Evolutionary conservation across 2,888 invertebrate species (phyloP).

Genomic region (Yponomeuta plumbellus): DNA sequence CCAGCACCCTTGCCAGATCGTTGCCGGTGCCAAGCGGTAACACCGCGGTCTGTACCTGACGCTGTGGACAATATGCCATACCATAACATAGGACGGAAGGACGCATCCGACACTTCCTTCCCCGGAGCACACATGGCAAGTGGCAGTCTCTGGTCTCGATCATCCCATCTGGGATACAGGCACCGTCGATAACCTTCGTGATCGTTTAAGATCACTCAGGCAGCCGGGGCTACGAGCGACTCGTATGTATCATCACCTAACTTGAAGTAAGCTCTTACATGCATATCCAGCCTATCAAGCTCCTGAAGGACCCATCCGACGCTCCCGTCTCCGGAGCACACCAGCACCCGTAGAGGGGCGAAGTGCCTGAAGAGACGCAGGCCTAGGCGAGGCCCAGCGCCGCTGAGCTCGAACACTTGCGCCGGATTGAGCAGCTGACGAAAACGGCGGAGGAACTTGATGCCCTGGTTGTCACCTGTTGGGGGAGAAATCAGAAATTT

Average conservation of each 20-base stretch:
- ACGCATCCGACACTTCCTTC: too few relatives aligned
- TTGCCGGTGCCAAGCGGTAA: slow-evolving; percentile 97
- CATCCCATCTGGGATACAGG: too few relatives aligned
- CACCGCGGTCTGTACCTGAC: slow-evolving; percentile 95
- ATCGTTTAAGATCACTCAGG: too few relatives aligned
- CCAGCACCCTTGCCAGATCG: slow-evolving; percentile 94
- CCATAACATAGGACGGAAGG: too few relatives aligned
- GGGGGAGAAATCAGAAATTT: too few relatives aligned
- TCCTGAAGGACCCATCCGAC: slow-evolving; percentile 99
- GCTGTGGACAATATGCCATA: slow-evolving; percentile 62
- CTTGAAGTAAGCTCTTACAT: slow-evolving; percentile 78
- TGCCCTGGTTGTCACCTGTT: slow-evolving; percentile 96
- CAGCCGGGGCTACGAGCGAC: too few relatives aligned
- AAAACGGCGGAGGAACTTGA: slow-evolving; percentile 95
- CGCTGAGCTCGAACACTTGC: slow-evolving; percentile 97
- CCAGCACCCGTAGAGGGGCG: slow-evolving; percentile 95
- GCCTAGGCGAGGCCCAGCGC: slow-evolving; percentile 88
- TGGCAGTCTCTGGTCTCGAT: too few relatives aligned
- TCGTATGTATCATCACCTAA: too few relatives aligned
- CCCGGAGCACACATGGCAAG: too few relatives aligned
- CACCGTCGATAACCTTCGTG: too few relatives aligned
- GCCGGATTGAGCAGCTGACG: slow-evolving; percentile 97
- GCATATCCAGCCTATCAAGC: slow-evolving; percentile 95
- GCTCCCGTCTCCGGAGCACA: slow-evolving; percentile 98
- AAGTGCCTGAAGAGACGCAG: slow-evolving; percentile 94